Base-by-base conservation (phyloP, 2,113 vertebrate species). In the Rhea americana region DNA sequence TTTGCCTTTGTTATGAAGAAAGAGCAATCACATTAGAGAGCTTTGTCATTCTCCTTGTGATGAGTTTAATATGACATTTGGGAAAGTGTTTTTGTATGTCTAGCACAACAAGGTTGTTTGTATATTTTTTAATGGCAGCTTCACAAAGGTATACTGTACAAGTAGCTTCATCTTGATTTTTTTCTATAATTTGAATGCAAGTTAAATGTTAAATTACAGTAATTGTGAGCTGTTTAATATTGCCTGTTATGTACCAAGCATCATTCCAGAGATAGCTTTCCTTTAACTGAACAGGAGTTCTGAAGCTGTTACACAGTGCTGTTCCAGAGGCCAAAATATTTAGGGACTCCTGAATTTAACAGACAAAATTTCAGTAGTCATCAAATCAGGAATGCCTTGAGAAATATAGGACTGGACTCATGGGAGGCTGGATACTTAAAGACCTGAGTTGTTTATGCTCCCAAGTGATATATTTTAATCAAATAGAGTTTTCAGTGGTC, bases 201-300 rank as follows among this genome's bases (percentile, higher is more conserved):
- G 91, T 96, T 97, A 98, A 97, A 97, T 97, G 91, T 91, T 95
- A 97, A 97, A 98, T 97, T 97, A 96, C 47, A 93, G 95, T 96
- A 97, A 97, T 97, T 97, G 91, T 90, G 84, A 96, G 89, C 80
- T 96, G 94, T 59, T 97, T 93, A 91, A 47, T 93, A 74, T 71
- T 91, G 93, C 68, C 85, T 94, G 76, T 97, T 94, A 95, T 92
- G 51, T 55, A 65, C 76, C 59, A 95, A 93, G 77, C 74, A 91
- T 92, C 71, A 78, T 94, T 94, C 82, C 93, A 82, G 65, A 93
- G 78, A 77, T 77, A 89, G 12, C 51, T 96, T 92, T 80, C 66
- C 70, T 51, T 94, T 93, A 93, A 91, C 83, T 81, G 94, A 91
- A 85, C 65, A 78, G 81, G 55, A 96, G 96, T 95, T 95, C 78